These are phyloP conservation scores for Diaphora mendica DNA, from an alignment of 2,888 invertebrate species.

Conservation along the genomic window DNA sequence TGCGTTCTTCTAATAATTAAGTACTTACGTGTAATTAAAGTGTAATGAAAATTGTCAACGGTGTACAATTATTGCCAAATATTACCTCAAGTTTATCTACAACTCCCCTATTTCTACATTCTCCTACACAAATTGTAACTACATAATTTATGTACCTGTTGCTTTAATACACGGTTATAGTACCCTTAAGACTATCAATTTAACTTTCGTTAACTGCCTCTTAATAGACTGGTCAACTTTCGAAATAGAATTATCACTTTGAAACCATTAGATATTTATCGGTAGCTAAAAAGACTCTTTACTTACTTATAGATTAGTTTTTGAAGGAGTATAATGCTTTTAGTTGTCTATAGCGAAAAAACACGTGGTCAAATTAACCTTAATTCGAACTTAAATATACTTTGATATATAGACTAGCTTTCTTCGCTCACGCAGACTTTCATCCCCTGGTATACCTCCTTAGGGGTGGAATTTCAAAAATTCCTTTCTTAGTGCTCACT, in stretches of 20 bases:
- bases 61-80: not conserved
- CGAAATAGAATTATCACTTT: constrained; percentile 15
- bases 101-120: not conserved
- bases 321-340: not conserved
- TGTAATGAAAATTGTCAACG: not conserved
- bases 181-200: constrained; percentile 22
- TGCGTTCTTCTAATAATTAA: too few species aligned
- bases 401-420: too few species aligned
- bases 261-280: not conserved
- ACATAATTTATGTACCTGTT: constrained; percentile 28
- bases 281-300: not conserved
- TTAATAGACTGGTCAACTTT: constrained; percentile 5
- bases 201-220: constrained; percentile 17
- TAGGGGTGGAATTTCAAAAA: too few species aligned
- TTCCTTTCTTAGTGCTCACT: too few species aligned
- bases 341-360: too few species aligned
- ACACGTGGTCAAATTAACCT: too few species aligned
- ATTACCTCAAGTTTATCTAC: not conserved
- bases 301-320: not conserved
- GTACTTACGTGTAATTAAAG: not conserved
- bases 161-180: constrained; percentile 20
- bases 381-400: too few species aligned
- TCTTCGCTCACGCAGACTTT: too few species aligned
- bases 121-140: constrained; percentile 15
- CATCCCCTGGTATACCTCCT: too few species aligned